A percentile compares a stretch with the other conserved stretches of the same genome.
Conservation (phyloP, 2,888 invertebrate species). For the Tortrix viridana region DNA sequence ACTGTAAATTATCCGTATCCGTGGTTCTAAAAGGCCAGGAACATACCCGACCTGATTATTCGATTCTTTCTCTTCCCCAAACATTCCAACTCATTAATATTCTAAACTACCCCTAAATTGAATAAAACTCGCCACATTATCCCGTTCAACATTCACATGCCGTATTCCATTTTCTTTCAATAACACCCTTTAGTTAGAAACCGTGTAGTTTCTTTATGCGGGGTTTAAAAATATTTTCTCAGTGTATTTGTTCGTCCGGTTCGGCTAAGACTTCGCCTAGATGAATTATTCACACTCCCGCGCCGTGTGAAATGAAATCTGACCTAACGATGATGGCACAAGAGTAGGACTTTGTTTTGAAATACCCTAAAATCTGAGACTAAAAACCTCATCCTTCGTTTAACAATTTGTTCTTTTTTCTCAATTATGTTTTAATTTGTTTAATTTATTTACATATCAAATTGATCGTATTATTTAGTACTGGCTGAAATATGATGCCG, state of each 20-base stretch:
- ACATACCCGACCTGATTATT: neutral
- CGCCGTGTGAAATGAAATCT: constrained; percentile 48
- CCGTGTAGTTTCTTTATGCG: constrained; percentile 12
- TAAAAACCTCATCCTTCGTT: too few species aligned
- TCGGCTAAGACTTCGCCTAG: constrained; percentile 45
- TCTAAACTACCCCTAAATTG: neutral
- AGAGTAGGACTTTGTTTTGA: neutral
- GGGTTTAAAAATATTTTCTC: constrained; percentile 47
- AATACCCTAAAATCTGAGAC: neutral
- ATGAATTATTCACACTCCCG: constrained; percentile 54
- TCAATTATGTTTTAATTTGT: too few species aligned
- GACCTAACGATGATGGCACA: constrained; percentile 40
- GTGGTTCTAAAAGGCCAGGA: neutral
- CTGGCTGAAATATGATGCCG: too few species aligned
- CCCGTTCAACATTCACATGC: constrained; percentile 10
- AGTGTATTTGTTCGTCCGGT: constrained; percentile 49
- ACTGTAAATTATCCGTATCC: too few species aligned
- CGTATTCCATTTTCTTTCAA: constrained; percentile 9
- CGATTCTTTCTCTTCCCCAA: neutral
- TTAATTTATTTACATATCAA: too few species aligned
- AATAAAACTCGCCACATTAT: constrained; percentile 11
- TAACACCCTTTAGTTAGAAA: constrained; percentile 16
- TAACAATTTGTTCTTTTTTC: too few species aligned
- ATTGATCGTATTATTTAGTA: too few species aligned
- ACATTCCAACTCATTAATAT: neutral